Percentiles rank a stretch among this genome's conserved stretches.
Evolutionary conservation across 2,888 invertebrate species (phyloP).

Genomic region (Parelbella ahira): DNA sequence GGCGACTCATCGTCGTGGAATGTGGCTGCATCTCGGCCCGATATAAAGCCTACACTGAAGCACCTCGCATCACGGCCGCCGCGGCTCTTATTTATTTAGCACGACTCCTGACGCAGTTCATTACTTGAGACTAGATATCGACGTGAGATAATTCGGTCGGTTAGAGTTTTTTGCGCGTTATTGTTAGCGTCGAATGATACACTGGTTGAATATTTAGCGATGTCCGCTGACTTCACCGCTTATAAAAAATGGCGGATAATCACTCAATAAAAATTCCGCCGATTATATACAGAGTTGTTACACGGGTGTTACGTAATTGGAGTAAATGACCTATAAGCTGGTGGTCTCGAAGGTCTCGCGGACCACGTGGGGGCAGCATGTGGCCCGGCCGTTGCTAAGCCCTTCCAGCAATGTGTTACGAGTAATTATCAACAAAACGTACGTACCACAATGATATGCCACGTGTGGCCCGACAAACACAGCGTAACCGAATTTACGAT

Average conservation of each 20-base stretch:
- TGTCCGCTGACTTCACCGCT: constrained; percentile 79
- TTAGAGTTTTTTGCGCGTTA: constrained; percentile 66
- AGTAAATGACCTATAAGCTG: constrained; percentile 75
- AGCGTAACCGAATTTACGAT: constrained; percentile 13
- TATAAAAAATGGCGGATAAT: constrained; percentile 78
- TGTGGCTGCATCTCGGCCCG: constrained; percentile 55
- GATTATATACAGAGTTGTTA: constrained; percentile 73
- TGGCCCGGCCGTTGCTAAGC: constrained; percentile 18
- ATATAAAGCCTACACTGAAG: constrained; percentile 24
- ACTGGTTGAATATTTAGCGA: constrained; percentile 79
- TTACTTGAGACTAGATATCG: constrained; percentile 50
- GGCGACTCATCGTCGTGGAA: constrained; percentile 66
- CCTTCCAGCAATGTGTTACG: constrained; percentile 15
- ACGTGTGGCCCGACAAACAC: constrained; percentile 18
- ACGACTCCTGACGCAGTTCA: constrained; percentile 25
- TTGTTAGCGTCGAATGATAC: constrained; percentile 78
- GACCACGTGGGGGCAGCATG: constrained; percentile 56
- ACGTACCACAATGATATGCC: constrained; percentile 18
- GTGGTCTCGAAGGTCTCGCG: constrained; percentile 62
- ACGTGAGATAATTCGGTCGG: constrained; percentile 61
- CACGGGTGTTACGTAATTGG: constrained; percentile 78
- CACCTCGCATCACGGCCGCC: constrained; percentile 21
- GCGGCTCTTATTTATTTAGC: constrained; percentile 26
- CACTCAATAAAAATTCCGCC: constrained; percentile 80
- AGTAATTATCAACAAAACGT: constrained; percentile 22